Evolutionary conservation across 2,797 vertebrate species (phyloP), one percentile per base, ranked within the genome.

Genomic region (Rhinella marina): DNA sequence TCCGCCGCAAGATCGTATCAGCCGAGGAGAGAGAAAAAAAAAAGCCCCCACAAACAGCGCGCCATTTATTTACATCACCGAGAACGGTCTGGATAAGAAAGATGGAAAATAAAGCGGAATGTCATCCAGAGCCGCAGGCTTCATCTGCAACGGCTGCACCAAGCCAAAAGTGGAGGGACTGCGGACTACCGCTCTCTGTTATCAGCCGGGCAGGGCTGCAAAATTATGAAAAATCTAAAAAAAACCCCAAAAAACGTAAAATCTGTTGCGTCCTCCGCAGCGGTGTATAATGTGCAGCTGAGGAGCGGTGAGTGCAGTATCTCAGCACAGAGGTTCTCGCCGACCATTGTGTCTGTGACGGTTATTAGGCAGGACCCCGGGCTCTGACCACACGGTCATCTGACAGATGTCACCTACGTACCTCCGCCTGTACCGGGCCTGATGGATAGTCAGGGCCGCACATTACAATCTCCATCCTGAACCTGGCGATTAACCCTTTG

Each of bases 21-120:
- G 86, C 86, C 68, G 8, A 32, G 81, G 25, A 77, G 56, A 25
- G n/a, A n/a, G n/a, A n/a, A n/a, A n/a, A n/a, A 70, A 50, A 79
- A 27, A 57, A 54, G 12, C 32, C 32, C 14, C 27, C 57, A 66
- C 41, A 82, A 82, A 57, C 81, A 78, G 29, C 12, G 41, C 81
- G 82, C 79, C 62, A 87, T 87, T 78, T 87, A 87, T 87, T 83
- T 70, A 78, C 56, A 66, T 87, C 77, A 54, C 64, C 8, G n/a
- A 21, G 23, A 88, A 54, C 64, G 19, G 66, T 85, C 66, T n/a
- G 41, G 41, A 73, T 12, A 3, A 64, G 29, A 52, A 59, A 19
- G 27, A 61, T 19, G 32, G 27, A 80, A 81, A 80, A 70, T 48
- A 86, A 41, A 32, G 3, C 59, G 61, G 25, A 52, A 79, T 48